Conservation (phyloP, 2,113 vertebrate genomes). For the Agapornis roseicollis region DNA sequence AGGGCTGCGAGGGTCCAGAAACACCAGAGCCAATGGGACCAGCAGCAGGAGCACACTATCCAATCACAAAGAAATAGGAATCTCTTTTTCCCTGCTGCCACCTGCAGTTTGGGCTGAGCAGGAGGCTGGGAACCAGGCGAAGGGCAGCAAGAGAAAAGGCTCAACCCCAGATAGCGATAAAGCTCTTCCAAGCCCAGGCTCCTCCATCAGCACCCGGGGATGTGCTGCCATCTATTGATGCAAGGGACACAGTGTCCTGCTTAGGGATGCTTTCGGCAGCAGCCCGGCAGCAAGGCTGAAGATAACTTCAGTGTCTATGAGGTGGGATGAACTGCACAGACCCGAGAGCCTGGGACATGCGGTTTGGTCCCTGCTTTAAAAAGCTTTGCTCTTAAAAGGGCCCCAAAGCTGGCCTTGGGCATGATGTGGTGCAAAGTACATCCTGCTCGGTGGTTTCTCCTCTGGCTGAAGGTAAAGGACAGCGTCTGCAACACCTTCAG, state of each 20-base stretch:
- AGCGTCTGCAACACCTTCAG: neutral
- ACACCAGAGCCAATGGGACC: neutral
- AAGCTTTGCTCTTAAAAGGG: neutral
- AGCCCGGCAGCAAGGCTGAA: neutral
- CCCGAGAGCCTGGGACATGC: rapidly evolving
- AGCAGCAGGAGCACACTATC: neutral
- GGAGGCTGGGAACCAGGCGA: neutral
- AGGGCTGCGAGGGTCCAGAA: neutral
- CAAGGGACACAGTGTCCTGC: neutral
- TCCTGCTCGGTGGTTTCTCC: neutral
- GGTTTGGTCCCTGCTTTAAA: neutral
- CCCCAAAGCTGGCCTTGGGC: neutral
- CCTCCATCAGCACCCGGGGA: neutral
- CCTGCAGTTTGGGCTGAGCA: neutral
- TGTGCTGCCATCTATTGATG: slow-evolving; percentile 63
- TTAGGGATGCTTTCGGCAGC: neutral
- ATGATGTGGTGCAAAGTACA: rapidly evolving
- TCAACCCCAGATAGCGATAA: rapidly evolving
- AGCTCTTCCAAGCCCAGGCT: neutral
- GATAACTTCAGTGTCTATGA: rapidly evolving
- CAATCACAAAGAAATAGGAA: neutral
- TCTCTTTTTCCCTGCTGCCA: slow-evolving; percentile 51
- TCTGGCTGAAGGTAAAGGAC: neutral
- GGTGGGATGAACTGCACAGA: neutral
- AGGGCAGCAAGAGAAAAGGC: neutral